Percentiles rank a stretch among this genome's conserved stretches.
Conservation (phyloP, 2,797 vertebrate species). For the Gambusia yucatana region DNA sequence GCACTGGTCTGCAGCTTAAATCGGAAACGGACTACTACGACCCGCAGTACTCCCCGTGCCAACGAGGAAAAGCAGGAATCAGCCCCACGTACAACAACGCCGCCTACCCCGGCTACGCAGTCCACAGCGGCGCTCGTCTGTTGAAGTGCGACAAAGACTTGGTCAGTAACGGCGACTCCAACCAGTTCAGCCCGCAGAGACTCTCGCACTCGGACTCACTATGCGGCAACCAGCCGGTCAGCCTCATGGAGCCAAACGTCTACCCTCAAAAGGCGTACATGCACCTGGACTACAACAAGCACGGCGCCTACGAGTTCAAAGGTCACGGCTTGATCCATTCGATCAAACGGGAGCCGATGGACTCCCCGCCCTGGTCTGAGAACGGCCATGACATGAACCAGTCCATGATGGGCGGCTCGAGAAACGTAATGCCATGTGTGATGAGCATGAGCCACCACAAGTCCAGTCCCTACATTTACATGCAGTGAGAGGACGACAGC, state of each 20-base stretch:
- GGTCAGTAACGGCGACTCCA: conserved; percentile 50
- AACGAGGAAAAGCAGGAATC: conserved; percentile 81
- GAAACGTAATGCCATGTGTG: conserved; percentile 81
- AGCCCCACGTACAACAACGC: conserved; percentile 79
- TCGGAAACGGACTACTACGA: conserved; percentile 83
- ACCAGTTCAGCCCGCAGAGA: conserved; percentile 78
- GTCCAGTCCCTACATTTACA: conserved; percentile 80
- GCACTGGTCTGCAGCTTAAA: conserved; percentile 84
- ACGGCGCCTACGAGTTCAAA: conserved; percentile 83
- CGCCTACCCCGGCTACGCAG: conserved; percentile 76
- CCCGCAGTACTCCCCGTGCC: conserved; percentile 81
- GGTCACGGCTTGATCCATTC: conserved; percentile 83
- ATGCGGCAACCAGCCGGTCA: conserved; percentile 74
- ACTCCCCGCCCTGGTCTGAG: conserved; percentile 84
- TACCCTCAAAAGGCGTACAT: conserved; percentile 81
- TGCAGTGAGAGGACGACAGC: conserved; percentile 66
- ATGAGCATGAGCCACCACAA: conserved; percentile 82
- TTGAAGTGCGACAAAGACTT: conserved; percentile 81
- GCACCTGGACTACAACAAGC: conserved; percentile 79
- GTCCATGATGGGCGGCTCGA: conserved; percentile 68
- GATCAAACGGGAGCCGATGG: conserved; percentile 92
- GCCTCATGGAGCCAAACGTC: conserved; percentile 78
- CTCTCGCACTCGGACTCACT: conserved; percentile 80
- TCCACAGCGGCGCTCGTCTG: conserved; percentile 66
- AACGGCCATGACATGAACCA: conserved; percentile 75